Percentiles rank a stretch among this genome's conserved stretches.
phyloP scores from a whole-genome alignment of 2,113 vertebrate genomes.

The Charina bottae region DNA sequence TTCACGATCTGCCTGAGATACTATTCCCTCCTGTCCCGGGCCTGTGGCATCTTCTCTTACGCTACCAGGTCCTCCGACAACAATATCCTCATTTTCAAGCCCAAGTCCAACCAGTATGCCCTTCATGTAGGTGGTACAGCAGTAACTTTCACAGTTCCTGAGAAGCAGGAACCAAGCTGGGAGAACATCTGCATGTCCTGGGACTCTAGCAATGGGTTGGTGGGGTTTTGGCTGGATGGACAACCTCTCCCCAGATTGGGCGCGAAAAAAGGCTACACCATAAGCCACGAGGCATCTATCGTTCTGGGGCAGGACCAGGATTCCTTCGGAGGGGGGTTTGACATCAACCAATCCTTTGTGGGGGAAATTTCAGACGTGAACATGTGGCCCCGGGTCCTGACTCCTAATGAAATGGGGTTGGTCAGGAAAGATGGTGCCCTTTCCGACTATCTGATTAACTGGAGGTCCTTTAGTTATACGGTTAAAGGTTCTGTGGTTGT shows the following conservation, averaged over 20 bases:
- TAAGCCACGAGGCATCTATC: neutral
- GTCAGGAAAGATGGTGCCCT: rapidly evolving
- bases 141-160: neutral
- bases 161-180: neutral
- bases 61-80: neutral
- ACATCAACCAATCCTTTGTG: neutral
- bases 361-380: slow-evolving; percentile 37
- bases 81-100: slow-evolving; percentile 35
- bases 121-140: neutral
- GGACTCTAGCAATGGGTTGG: neutral
- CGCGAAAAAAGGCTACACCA: neutral
- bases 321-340: slow-evolving; percentile 22
- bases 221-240: slow-evolving; percentile 44
- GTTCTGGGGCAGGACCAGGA: slow-evolving; percentile 49
- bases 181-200: slow-evolving; percentile 28
- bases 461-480: rapidly evolving
- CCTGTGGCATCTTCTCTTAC: slow-evolving; percentile 49
- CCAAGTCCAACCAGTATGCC: rapidly evolving
- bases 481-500: neutral
- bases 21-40: slow-evolving; percentile 15
- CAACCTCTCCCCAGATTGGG: slow-evolving; percentile 1
- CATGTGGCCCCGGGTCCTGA: slow-evolving; percentile 31
- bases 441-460: slow-evolving; percentile 14
- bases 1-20: slow-evolving; percentile 40
- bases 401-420: neutral